Base-by-base conservation (phyloP, 1,140 invertebrate genomes). In the Lordiphosa stackelbergi region DNA sequence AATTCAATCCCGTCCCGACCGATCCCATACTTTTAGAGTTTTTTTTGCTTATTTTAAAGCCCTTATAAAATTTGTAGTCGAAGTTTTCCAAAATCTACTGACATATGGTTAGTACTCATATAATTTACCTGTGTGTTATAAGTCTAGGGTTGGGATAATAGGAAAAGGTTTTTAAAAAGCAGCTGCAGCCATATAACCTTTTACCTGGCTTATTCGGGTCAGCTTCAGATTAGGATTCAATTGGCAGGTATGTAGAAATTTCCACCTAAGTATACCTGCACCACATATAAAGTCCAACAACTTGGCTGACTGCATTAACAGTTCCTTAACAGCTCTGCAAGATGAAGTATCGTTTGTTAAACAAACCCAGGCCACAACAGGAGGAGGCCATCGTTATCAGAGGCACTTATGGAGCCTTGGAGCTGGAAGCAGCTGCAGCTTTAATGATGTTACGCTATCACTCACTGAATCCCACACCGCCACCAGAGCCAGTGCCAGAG, bases 391-490 rank as follows among this genome's bases (percentile, higher is more conserved):
- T 9, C 4, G 5, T 8, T 1, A 5, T 34, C 3, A 13, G 2
- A 2, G 9, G 24, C 12, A 54, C 35, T 0, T 37, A 81, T 16
- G 57, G 42, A 42, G 38, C 68, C 2, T 10, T 62, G 9, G 75
- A 81, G n/a, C 6, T 85, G n/a, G 83, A 75, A 40, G 81, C 83
- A 0, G 81, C 81, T 2, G 42, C 70, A 0, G 83, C 75, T 1
- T 42, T 85, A 12, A 40, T 85, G 2, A 52, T 83, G 66, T 49
- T 85, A 5, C 81, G 83, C 47, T 78, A 83, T 48, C 73, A 81
- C 51, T 34, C 34, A 52, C 53, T 8, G 16, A 41, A 12, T 28
- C 53, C 28, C 43, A 57, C 19, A 34, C 62, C 5, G 8, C n/a
- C 19, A 36, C 40, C 65, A 5, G 31, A 45, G 7, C 35, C 54